Evolutionary conservation across 2,888 invertebrate genomes (phyloP).

Genomic region (Microctonus brassicae): DNA sequence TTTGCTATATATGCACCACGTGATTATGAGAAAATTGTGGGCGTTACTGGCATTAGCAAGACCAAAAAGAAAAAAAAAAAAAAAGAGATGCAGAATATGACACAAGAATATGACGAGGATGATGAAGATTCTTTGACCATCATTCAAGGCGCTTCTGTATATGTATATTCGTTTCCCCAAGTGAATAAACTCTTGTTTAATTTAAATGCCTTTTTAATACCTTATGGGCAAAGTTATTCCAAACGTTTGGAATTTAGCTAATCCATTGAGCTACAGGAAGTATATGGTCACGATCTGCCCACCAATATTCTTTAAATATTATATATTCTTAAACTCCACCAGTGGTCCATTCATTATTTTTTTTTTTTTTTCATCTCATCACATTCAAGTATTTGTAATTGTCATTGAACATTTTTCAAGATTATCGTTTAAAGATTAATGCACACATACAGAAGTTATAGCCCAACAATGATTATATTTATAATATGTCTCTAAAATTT

Average conservation of each 20-base stretch:
- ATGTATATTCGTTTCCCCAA: conserved; percentile 12
- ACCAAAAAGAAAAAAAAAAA: background rate
- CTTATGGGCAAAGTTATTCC: conserved; percentile 46
- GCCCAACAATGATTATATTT: conserved; percentile 61
- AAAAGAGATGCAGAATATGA: background rate
- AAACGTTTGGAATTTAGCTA: conserved; percentile 47
- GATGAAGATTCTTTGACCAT: background rate
- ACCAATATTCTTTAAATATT: background rate
- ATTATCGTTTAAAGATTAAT: background rate
- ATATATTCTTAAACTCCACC: background rate
- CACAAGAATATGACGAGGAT: conserved; percentile 12
- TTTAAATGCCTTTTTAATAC: conserved; percentile 47
- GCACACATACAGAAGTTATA: conserved; percentile 35
- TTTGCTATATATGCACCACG: conserved; percentile 6
- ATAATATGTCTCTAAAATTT: conserved; percentile 63
- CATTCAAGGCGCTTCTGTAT: conserved; percentile 10
- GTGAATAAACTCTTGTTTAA: conserved; percentile 42
- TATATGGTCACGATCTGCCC: background rate
- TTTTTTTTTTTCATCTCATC: background rate
- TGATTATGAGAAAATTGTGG: conserved; percentile 26
- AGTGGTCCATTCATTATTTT: background rate
- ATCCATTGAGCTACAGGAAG: conserved; percentile 35
- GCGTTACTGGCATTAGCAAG: conserved; percentile 45
- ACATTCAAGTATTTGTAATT: background rate
- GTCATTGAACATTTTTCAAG: conserved; percentile 15